Evolutionary conservation across 2,797 vertebrate genomes (phyloP), one percentile per base, ranked within the genome.

Genomic region (Tokudaia tokunoshimensis): DNA sequence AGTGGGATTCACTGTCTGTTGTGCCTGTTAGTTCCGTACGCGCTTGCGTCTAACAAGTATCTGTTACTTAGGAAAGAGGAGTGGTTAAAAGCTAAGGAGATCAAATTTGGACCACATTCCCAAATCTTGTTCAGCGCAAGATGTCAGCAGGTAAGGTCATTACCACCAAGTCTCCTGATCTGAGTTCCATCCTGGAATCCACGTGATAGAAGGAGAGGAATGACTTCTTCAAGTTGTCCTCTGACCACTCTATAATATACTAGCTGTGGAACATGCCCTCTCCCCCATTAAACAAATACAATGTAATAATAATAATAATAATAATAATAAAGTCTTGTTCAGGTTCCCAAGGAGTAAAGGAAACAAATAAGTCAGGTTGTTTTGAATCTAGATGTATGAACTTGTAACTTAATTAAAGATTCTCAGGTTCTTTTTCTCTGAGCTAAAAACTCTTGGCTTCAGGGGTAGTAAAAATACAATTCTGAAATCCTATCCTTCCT

Each of bases 121-220:
- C 90, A 93, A 84, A 84, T 92, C n/a, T 89, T 96, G 70, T 78
- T 95, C 74, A 72, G 47, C n/a, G 3, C 20, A 12, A 52, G 31
- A 86, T n/a, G 44, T 52, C 83, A 86, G 47, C 63, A 52, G 24
- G 44, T n/a, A 70, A 70, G 47, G 47, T 50, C 19, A 67, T 14
- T 67, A n/a, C 57, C 57, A 44, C 63, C 31, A 70, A 70, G 31
- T 47, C 63, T 70, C 47, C 29, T 5, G 57, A 61, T 59, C 57
- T 17, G 81, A 83, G 57, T 61, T 83, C 14, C 3, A 41, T 81
- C 34, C 55, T 1, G 3, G 82, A 19, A 67, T n/a, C 63, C 63
- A 86, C 31, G 4, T 17, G 12, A 13, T 26, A 52, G 61, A 13
- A 20, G 41, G 59, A 19, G 55, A 34, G 6, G 34, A 67, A 2